These are phyloP conservation scores for Thera britannica DNA, from an alignment of 2,888 invertebrate species.

Conservation along the genomic window DNA sequence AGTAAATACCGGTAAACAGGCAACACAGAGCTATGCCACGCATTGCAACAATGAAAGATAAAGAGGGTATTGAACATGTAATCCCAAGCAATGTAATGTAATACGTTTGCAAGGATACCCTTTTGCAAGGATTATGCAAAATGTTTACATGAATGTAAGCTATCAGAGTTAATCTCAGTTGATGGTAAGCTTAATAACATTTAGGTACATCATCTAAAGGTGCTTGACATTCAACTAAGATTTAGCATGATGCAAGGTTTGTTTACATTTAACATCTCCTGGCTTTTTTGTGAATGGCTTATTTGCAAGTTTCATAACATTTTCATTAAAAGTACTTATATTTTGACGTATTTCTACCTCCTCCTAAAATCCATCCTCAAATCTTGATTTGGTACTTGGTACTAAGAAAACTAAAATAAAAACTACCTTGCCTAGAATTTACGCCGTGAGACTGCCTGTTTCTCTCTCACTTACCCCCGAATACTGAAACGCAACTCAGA, in stretches of 20 bases:
- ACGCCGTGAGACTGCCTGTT: too few species aligned
- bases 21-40: not conserved
- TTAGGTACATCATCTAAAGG: constrained; percentile 13
- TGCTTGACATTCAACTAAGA: not conserved
- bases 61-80: constrained; percentile 10
- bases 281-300: too few species aligned
- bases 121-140: constrained; percentile 15
- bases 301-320: too few species aligned
- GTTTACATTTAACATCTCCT: not conserved
- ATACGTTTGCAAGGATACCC: not conserved
- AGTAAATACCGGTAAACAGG: constrained; percentile 6
- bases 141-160: constrained; percentile 12
- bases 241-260: not conserved
- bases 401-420: too few species aligned
- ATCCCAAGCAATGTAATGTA: constrained; percentile 4
- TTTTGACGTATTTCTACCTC: too few species aligned
- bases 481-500: too few species aligned
- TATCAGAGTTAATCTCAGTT: constrained; percentile 3
- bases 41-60: constrained; percentile 16
- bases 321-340: too few species aligned
- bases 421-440: too few species aligned
- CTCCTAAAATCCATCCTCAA: too few species aligned
- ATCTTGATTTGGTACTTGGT: too few species aligned
- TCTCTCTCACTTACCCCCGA: too few species aligned
- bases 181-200: not conserved